Conservation (phyloP, 1,140 invertebrate species). For the Eulimnadia texana region DNA sequence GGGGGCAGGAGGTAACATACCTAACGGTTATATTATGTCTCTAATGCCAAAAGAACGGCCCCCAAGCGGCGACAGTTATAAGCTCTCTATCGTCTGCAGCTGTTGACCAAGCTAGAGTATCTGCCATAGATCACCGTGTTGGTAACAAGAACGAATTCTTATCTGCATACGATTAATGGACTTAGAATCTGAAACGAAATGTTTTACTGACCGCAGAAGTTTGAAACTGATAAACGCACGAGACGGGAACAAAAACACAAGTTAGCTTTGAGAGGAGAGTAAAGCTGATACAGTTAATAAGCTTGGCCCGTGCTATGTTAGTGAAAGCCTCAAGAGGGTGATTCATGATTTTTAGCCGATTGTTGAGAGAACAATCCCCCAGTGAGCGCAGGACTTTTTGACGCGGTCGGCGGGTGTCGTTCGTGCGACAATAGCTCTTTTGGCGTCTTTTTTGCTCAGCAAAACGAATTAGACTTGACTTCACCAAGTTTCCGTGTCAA, state of each 20-base stretch:
- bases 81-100: no score
- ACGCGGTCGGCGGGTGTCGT: not conserved
- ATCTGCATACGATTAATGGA: no score
- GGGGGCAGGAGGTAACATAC: no score
- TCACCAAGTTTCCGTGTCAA: not conserved
- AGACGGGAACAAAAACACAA: not conserved
- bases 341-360: not conserved
- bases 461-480: not conserved
- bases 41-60: no score
- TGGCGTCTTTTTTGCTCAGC: not conserved
- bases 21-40: no score
- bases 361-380: not conserved
- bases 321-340: not conserved
- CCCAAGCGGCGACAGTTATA: no score
- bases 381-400: not conserved
- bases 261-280: not conserved
- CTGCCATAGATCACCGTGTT: no score
- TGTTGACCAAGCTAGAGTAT: no score
- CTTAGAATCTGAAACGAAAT: no score
- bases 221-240: no score
- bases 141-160: no score
- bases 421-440: not conserved
- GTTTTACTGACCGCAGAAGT: no score
- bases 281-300: not conserved
- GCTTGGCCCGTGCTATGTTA: not conserved